Evolutionary conservation across 2,113 vertebrate species (phyloP).

Genomic region (Syngnathus scovelli): DNA sequence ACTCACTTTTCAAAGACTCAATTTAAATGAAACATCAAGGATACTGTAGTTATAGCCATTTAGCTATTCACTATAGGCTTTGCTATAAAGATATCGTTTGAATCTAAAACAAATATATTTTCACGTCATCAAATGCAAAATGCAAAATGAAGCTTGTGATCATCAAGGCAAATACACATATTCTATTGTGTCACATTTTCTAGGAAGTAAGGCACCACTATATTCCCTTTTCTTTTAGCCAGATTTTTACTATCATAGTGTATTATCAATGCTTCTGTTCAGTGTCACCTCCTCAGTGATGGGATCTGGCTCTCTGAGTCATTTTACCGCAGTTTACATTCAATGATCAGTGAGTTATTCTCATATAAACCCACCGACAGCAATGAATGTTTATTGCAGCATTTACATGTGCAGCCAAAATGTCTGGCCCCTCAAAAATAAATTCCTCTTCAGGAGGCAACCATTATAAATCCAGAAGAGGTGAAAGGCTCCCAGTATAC

Average conservation of each 20-base stretch:
- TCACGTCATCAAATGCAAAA: neutral
- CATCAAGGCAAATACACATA: neutral
- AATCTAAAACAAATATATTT: neutral
- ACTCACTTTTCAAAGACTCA: neutral
- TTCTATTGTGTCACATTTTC: neutral
- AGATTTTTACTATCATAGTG: neutral
- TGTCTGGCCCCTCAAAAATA: neutral
- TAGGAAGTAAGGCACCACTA: neutral
- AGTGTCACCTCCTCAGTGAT: neutral
- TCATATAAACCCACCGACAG: constrained; percentile 97
- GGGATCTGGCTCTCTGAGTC: constrained; percentile 6
- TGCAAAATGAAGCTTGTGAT: neutral
- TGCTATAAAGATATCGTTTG: neutral
- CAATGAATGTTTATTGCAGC: constrained; percentile 99
- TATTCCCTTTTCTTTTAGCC: neutral
- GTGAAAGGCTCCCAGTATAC: neutral
- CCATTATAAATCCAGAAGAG: neutral
- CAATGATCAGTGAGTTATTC: constrained; percentile 97
- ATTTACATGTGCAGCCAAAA: constrained; percentile 63
- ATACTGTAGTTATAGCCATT: neutral
- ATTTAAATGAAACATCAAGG: neutral
- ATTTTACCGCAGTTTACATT: constrained; percentile 98
- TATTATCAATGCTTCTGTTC: neutral
- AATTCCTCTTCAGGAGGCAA: neutral
- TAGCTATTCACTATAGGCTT: neutral